Evolutionary conservation across 2,888 invertebrate species (phyloP).

Genomic region (Octodonta nipae): DNA sequence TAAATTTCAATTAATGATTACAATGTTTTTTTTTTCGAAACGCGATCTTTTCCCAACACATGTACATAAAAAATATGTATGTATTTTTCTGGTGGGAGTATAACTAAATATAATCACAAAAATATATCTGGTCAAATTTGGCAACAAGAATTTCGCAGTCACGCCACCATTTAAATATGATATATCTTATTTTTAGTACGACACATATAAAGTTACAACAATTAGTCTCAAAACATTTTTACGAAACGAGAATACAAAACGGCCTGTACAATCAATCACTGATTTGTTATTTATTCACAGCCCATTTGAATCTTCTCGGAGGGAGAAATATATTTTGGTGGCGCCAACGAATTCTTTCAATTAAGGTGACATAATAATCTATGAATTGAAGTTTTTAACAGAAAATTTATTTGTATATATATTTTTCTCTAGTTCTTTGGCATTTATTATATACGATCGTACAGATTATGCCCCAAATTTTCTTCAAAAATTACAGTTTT

Average conservation of each 20-base stretch:
- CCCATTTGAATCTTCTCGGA: slow-evolving; percentile 62
- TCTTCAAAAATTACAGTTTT: too few species aligned
- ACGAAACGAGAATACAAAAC: slow-evolving; percentile 45
- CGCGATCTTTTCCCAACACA: too few species aligned
- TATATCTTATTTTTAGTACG: slow-evolving; percentile 23
- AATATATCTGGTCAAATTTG: slow-evolving; percentile 30
- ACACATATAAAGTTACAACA: slow-evolving; percentile 25
- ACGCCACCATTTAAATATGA: slow-evolving; percentile 16
- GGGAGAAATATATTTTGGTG: slow-evolving; percentile 28
- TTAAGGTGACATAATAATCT: too few species aligned
- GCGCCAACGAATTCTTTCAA: slow-evolving; percentile 15
- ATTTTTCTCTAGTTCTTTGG: too few species aligned
- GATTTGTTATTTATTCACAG: slow-evolving; percentile 59
- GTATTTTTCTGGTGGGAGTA: too few species aligned
- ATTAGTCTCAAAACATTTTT: slow-evolving; percentile 34
- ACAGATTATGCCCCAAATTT: too few species aligned
- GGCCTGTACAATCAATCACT: slow-evolving; percentile 58
- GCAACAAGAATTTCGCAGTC: slow-evolving; percentile 24
- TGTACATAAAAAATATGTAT: too few species aligned
- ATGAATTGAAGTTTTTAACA: too few species aligned
- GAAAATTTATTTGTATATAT: too few species aligned
- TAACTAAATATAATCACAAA: slow-evolving; percentile 30
- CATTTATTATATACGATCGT: too few species aligned
- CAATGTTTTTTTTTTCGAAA: too few species aligned
- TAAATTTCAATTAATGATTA: too few species aligned